Evolutionary conservation across 2,888 invertebrate genomes (phyloP), one percentile per base, ranked within the genome.

Genomic region (Hirtodrosophila histrioides): DNA sequence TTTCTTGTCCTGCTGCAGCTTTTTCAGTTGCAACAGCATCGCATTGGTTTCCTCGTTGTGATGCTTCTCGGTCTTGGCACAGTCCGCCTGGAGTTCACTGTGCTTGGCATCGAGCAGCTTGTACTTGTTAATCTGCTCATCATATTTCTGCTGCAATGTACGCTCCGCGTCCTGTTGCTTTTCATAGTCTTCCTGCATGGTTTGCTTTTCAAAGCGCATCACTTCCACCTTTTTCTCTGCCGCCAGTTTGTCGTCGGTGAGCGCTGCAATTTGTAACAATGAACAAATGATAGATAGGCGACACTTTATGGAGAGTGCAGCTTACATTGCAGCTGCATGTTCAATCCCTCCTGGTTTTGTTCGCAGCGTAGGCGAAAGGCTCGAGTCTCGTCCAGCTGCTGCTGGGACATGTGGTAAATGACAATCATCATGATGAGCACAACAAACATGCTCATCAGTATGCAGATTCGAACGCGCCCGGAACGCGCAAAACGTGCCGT

Each of bases 291-390:
- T n/a, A 23, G n/a, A 8, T 23, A n/a, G 4, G 2, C 6, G 6
- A 2, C 17, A 9, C 0, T 2, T 10, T 17, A 29, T 12, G 41
- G 6, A 3, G 8, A 7, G 9, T 37, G 4, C 5, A 27, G 67
- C 73, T 88, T 91, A 94, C 94, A 93, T 92, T 94, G 93, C 65
- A 94, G 83, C 77, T 94, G 93, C 46, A 93, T 92, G 41, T 93
- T 93, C 41, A 94, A 88, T 46, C 93, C 93, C 74, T 94, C 94
- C 74, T 94, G 93, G 74, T 93, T 93, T 69, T 93, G 93, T 71
- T 93, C 93, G 81, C 94, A 94, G 63, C 92, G 91, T 55, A 92
- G 90, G 69, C 92, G 92, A 39, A 92, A 90, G 76, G 92, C 93
- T 77, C 92, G 92, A 23, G 92, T 92, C 80, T 93, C 93, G 48